Evolutionary conservation across 2,888 invertebrate species (phyloP).

Genomic region (Tenthredo livida): DNA sequence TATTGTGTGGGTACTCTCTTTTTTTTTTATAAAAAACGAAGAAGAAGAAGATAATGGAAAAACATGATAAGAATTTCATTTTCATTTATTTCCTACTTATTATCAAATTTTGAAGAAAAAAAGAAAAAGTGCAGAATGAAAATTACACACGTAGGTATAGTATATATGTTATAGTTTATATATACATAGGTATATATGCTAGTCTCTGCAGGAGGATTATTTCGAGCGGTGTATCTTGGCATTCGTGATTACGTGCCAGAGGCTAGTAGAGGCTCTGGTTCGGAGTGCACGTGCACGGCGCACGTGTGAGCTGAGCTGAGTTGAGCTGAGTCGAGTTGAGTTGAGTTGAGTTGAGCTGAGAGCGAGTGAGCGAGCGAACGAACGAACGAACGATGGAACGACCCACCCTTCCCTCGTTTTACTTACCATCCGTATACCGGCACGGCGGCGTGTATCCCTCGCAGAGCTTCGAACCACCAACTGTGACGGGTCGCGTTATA

Average conservation of each 20-base stretch:
- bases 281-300: slow-evolving; percentile 76
- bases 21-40: no score
- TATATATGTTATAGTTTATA: neutral
- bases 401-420: slow-evolving; percentile 47
- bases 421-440: slow-evolving; percentile 35
- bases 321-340: neutral
- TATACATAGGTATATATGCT: neutral
- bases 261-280: slow-evolving; percentile 71
- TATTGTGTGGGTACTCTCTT: no score
- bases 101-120: neutral
- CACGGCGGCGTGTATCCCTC: slow-evolving; percentile 10
- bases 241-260: slow-evolving; percentile 76
- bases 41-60: no score
- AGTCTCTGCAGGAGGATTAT: slow-evolving; percentile 69
- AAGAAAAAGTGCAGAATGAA: neutral
- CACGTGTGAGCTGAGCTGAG: slow-evolving; percentile 75
- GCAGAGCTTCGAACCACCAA: slow-evolving; percentile 8
- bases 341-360: slow-evolving; percentile 63
- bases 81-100: no score
- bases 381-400: slow-evolving; percentile 64
- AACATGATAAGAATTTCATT: no score
- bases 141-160: neutral
- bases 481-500: slow-evolving; percentile 33
- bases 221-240: slow-evolving; percentile 76
- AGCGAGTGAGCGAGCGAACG: slow-evolving; percentile 65